Evolutionary conservation across 2,888 invertebrate species (phyloP), one percentile per base, ranked within the genome.

Genomic region (Drosophila infuscata): DNA sequence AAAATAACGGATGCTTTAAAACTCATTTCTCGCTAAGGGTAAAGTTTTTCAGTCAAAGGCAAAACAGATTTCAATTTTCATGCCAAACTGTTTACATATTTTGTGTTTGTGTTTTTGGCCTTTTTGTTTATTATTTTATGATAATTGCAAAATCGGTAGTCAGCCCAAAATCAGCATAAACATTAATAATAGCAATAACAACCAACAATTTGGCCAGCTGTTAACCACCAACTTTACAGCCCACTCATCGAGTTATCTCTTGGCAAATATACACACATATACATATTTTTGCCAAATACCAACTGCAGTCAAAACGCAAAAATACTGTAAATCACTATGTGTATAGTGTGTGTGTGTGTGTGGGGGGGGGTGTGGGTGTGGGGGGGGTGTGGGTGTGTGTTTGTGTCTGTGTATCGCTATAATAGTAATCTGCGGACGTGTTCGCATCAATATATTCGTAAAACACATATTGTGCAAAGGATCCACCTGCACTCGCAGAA

Each of bases 401-500:
- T 17, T 25, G 35, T 30, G 8, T 54, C 32, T 32, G 51, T 49
- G 52, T 57, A 63, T 60, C 25, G 43, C 58, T 64, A 76, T 70
- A 88, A 88, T 86, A 81, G 87, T 87, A 87, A 88, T 78, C 71
- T 70, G 76, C 58, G 58, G 73, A 83, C 88, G 82, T 84, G 80
- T 61, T 46, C 38, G 64, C 66, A 57, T 66, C 53, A 51, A 64
- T 78, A 51, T 57, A 32, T 56, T 56, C 53, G 66, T 35, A 67
- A 67, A 67, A 58, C 61, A 69, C 49, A 67, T 59, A 65, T 68
- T 76, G 51, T 60, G 38, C 65, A 67, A 70, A 53, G 66, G 61
- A 70, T 69, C 64, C 54, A 75, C 17, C 73, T 67, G 70, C 60
- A 63, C 57, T 63, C 38, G 32, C 63, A 41, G 57, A 41, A 56